Evolutionary conservation across 1,140 invertebrate species (phyloP), one percentile per base, ranked within the genome.

Genomic region (Brachionus calyciflorus): DNA sequence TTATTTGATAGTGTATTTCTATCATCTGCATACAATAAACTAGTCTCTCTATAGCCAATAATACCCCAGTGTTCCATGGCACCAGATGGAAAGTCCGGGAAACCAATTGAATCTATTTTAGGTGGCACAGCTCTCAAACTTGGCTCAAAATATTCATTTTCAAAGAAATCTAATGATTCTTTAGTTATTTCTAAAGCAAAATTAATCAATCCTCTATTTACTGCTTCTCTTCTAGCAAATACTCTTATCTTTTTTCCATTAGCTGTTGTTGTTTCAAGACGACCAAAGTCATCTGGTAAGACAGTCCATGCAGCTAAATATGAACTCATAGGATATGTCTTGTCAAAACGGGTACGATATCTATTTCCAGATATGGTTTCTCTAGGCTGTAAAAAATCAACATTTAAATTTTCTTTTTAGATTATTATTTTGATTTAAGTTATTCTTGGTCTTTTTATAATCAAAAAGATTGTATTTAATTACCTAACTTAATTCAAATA

Each of bases 61-160:
- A 87, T 70, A 0, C 86, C 88, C 88, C 88, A 89, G 82, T 94
- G 94, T 83, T 95, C 93, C 93, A 95, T 95, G 0, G 92, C 93
- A n/a, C 76, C 76, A n/a, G 55, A 63, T 0, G 57, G 30, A 77
- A 77, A 77, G 26, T 77, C 57, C 5, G 76, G 76, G 21, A 77
- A 40, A n/a, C 49, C 37, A 10, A 65, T 48, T 3, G 51, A 33
- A 48, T 77, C 76, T 12, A 73, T 73, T 24, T 73, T 73, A 33
- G 76, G 55, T 9, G 49, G 33, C 7, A 60, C 76, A 33, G 69
- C 69, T 49, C 14, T 19, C 28, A 73, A 21, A 5, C 7, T 30
- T 17, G 40, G 21, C 7, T 55, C 55, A 12, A 63, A 77, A 53
- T 63, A 73, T 19, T 40, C 40, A 9, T 77, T 63, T 41, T 48